Evolutionary conservation across 2,797 vertebrate genomes (phyloP).

Genomic region (Artibeus jamaicensis): DNA sequence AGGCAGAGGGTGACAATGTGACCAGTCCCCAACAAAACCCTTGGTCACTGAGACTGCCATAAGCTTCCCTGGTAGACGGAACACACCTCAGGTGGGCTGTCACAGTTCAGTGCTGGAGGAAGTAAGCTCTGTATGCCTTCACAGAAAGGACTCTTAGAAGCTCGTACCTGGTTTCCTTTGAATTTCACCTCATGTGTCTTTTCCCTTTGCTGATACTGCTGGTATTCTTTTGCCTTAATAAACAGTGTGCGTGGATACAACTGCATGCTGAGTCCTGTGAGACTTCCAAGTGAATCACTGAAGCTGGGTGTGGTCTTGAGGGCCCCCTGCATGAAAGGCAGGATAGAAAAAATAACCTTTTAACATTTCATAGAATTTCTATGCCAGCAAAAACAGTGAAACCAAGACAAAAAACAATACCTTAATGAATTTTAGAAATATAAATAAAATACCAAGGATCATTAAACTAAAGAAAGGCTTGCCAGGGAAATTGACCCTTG

Average conservation of each 20-base stretch:
- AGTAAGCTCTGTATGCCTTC: background rate
- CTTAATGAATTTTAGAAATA: background rate
- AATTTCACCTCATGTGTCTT: background rate
- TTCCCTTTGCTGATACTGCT: background rate
- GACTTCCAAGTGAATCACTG: background rate
- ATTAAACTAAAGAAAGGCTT: background rate
- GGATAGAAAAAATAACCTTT: background rate
- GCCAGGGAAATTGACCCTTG: background rate
- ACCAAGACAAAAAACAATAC: background rate
- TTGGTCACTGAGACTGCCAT: background rate
- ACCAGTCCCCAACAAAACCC: background rate
- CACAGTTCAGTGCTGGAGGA: background rate
- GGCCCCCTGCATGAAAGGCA: background rate
- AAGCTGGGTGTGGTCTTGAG: background rate
- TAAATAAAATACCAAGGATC: background rate
- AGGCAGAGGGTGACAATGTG: background rate
- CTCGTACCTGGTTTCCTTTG: background rate
- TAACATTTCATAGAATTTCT: background rate
- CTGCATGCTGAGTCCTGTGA: background rate
- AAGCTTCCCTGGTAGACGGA: background rate
- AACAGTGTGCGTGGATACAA: background rate
- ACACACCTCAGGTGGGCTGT: background rate
- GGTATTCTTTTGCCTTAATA: background rate
- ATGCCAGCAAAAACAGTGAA: background rate
- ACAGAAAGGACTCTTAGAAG: background rate